phyloP scores from a whole-genome alignment of 2,113 vertebrate species.

The Syngnathus floridae region DNA sequence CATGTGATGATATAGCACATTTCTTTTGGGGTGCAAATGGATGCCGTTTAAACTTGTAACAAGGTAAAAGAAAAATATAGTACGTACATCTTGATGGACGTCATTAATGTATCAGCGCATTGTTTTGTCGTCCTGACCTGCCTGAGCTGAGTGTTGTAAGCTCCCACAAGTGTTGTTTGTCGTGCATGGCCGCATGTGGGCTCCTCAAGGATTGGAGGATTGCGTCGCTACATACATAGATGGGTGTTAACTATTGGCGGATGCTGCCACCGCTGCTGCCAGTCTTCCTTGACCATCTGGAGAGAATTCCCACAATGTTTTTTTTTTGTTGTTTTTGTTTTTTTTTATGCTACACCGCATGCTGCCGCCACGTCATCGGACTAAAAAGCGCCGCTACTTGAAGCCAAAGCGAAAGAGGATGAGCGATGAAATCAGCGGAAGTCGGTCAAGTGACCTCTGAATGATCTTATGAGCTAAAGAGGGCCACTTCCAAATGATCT shows the following conservation, averaged over 20 bases:
- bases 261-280: slow-evolving; percentile 43
- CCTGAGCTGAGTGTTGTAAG: slow-evolving; percentile 34
- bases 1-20: neutral
- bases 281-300: slow-evolving; percentile 67
- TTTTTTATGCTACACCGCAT: slow-evolving; percentile 21
- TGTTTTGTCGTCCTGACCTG: slow-evolving; percentile 16
- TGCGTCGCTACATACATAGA: neutral
- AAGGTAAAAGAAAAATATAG: neutral
- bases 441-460: slow-evolving; percentile 62
- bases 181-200: slow-evolving; percentile 49
- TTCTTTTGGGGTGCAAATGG: neutral
- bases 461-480: slow-evolving; percentile 64
- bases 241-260: slow-evolving; percentile 14
- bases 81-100: neutral
- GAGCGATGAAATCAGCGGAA: slow-evolving; percentile 31
- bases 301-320: slow-evolving; percentile 50
- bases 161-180: slow-evolving; percentile 26
- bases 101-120: neutral
- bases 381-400: slow-evolving; percentile 37
- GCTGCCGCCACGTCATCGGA: slow-evolving; percentile 19
- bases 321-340: slow-evolving; percentile 25
- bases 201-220: neutral
- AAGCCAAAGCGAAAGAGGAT: slow-evolving; percentile 59
- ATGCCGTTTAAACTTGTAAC: neutral
- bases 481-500: slow-evolving; percentile 36